Evolutionary conservation across 2,888 invertebrate genomes (phyloP).

Genomic region (Zonitis immaculata): DNA sequence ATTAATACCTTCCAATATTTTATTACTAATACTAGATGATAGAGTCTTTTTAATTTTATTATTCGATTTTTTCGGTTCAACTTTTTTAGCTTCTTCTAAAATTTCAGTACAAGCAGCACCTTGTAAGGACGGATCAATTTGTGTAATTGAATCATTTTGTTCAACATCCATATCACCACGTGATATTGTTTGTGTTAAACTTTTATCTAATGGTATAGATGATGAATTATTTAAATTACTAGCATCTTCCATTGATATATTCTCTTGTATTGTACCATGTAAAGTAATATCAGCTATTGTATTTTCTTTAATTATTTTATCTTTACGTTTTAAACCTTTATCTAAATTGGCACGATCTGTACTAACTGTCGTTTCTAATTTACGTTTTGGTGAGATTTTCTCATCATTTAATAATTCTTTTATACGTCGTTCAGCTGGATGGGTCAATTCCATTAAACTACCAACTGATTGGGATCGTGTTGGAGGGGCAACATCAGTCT

Average conservation of each 20-base stretch:
- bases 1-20: constrained; percentile 40
- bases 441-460: constrained; percentile 66
- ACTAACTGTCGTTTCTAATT: constrained; percentile 70
- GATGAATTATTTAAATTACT: constrained; percentile 10
- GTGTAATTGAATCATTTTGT: constrained; percentile 26
- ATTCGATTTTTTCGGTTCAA: constrained; percentile 42
- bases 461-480: constrained; percentile 65
- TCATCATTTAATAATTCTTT: constrained; percentile 64
- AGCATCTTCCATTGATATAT: constrained; percentile 34
- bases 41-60: constrained; percentile 42
- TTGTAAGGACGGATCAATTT: constrained; percentile 37
- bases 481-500: constrained; percentile 44
- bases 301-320: constrained; percentile 54
- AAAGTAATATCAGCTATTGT: constrained; percentile 46
- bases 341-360: constrained; percentile 55
- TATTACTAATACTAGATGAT: constrained; percentile 31
- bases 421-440: constrained; percentile 67
- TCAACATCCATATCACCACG: constrained; percentile 39
- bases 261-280: constrained; percentile 35
- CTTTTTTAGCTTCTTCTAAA: constrained; percentile 46
- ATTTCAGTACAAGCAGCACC: constrained; percentile 49
- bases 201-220: constrained; percentile 37
- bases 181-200: constrained; percentile 41
- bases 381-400: constrained; percentile 64
- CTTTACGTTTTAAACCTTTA: constrained; percentile 55